These are phyloP conservation scores for Tokudaia tokunoshimensis DNA, from an alignment of 2,797 vertebrate species.

Conservation along the genomic window DNA sequence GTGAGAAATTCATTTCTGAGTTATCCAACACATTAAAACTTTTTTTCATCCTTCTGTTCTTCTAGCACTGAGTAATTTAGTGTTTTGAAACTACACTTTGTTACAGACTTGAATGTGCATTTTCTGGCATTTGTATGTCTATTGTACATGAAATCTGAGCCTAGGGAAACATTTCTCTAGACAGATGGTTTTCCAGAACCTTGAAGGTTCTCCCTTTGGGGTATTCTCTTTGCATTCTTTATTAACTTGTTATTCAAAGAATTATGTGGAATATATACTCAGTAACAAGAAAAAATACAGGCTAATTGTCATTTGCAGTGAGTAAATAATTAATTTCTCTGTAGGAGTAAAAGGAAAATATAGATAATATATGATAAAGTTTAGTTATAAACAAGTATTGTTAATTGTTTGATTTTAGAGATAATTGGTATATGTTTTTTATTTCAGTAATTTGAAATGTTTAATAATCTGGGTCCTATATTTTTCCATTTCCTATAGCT, in stretches of 20 bases:
- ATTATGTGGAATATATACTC: background rate
- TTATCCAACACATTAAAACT: background rate
- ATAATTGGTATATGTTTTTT: background rate
- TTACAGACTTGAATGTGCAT: background rate
- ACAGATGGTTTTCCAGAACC: background rate
- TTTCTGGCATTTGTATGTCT: background rate
- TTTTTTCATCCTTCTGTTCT: background rate
- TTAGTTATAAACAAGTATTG: background rate
- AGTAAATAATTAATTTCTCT: constrained; percentile 26
- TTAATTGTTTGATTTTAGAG: background rate
- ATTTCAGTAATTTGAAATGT: constrained; percentile 42
- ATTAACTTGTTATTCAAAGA: background rate
- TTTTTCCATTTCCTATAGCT: background rate
- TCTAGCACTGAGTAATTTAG: background rate
- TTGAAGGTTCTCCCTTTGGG: no score
- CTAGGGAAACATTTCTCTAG: background rate
- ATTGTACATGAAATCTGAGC: background rate
- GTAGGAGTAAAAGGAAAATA: background rate
- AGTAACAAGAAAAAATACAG: background rate
- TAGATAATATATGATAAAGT: background rate
- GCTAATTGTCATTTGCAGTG: background rate
- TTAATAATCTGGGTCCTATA: background rate
- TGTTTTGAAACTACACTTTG: background rate
- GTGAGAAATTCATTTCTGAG: background rate
- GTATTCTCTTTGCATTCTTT: background rate